Evolutionary conservation across 2,888 invertebrate species (phyloP).

Genomic region (Sericinus montela): DNA sequence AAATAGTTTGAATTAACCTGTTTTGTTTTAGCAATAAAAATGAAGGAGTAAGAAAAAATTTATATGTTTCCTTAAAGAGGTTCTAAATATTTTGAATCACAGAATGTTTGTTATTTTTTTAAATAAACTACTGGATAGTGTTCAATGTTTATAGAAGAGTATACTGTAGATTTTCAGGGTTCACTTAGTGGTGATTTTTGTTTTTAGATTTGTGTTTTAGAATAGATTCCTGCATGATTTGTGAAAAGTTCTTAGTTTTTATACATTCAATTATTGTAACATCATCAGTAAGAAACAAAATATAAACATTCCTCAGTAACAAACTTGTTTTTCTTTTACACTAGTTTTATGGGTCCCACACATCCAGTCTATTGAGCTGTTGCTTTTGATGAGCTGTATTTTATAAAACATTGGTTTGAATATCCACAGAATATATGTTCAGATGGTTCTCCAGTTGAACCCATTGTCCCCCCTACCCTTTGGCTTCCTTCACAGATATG

Average conservation of each 20-base stretch:
- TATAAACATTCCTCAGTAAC: constrained; percentile 57
- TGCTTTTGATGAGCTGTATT: too few relatives aligned
- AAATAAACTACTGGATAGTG: constrained; percentile 21
- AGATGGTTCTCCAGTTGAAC: too few relatives aligned
- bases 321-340: not conserved
- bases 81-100: not conserved
- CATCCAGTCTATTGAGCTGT: too few relatives aligned
- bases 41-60: not conserved
- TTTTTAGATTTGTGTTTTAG: constrained; percentile 61
- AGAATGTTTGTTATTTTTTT: constrained; percentile 24
- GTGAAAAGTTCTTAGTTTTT: constrained; percentile 57
- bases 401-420: too few relatives aligned
- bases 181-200: constrained; percentile 45
- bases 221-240: constrained; percentile 48
- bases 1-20: not conserved
- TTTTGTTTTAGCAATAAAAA: not conserved
- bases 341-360: not conserved
- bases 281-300: constrained; percentile 62
- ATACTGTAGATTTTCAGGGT: constrained; percentile 33
- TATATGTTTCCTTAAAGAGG: constrained; percentile 4
- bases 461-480: too few relatives aligned
- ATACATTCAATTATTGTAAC: constrained; percentile 60
- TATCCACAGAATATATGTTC: too few relatives aligned
- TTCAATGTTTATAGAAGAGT: constrained; percentile 28
- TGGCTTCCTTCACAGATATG: too few relatives aligned